A percentile compares a stretch with the other conserved stretches of the same genome.
These are phyloP conservation scores for Apis cerana DNA, from an alignment of 1,140 invertebrate genomes.

Conservation along the genomic window DNA sequence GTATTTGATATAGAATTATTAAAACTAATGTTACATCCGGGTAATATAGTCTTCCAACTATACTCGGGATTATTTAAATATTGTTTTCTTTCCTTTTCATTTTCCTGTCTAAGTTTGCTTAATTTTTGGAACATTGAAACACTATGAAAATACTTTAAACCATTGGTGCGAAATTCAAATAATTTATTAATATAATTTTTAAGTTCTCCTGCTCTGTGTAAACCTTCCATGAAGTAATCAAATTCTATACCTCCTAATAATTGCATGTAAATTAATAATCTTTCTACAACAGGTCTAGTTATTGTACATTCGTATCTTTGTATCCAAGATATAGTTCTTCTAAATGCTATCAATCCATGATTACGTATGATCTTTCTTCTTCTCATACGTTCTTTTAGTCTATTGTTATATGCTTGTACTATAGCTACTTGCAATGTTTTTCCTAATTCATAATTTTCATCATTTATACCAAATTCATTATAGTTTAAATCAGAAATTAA, in stretches of 20 bases:
- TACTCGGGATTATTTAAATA: constrained; percentile 79
- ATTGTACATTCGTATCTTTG: constrained; percentile 86
- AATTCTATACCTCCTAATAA: constrained; percentile 88
- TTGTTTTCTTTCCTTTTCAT: constrained; percentile 83
- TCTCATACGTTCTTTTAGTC: constrained; percentile 87
- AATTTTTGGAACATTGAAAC: constrained; percentile 84
- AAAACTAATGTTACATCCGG: constrained; percentile 33
- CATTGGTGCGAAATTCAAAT: constrained; percentile 86
- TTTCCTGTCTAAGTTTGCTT: constrained; percentile 82
- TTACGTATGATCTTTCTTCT: constrained; percentile 87
- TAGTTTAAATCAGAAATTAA: constrained; percentile 85
- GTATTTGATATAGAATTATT: constrained; percentile 35
- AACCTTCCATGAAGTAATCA: constrained; percentile 89
- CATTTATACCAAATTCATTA: constrained; percentile 78
- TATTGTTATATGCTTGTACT: constrained; percentile 86
- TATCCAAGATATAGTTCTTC: constrained; percentile 84
- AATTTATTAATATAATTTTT: constrained; percentile 84
- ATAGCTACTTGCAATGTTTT: constrained; percentile 86
- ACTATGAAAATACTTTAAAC: constrained; percentile 86
- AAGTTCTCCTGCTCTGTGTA: constrained; percentile 87
- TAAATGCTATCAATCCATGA: constrained; percentile 90
- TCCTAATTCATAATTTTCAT: constrained; percentile 82
- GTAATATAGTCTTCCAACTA: constrained; percentile 73
- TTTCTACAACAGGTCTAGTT: constrained; percentile 83
- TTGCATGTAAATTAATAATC: constrained; percentile 87